Conservation (phyloP, 2,888 invertebrate species). For the Coelopa pilipes region DNA sequence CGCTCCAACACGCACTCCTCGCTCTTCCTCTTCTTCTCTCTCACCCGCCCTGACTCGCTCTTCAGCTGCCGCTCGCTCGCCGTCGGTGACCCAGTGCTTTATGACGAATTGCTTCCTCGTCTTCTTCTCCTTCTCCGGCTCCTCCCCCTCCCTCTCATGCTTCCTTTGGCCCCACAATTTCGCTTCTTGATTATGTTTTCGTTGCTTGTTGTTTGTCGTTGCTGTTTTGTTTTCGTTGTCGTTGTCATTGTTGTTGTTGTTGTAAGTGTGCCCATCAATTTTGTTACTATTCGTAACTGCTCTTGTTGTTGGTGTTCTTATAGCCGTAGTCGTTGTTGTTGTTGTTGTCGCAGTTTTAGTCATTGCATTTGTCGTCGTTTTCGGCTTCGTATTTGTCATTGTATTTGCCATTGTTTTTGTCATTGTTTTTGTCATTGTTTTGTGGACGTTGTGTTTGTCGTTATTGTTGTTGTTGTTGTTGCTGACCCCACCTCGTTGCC, state of each 20-base stretch:
- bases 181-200: neutral
- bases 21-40: neutral
- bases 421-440: too few species aligned
- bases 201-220: neutral
- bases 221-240: neutral
- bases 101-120: constrained; percentile 1
- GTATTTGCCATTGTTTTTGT: too few species aligned
- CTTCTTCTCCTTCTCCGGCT: neutral
- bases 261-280: too few species aligned
- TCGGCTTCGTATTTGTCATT: too few species aligned
- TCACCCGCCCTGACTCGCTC: neutral
- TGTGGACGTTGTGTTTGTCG: too few species aligned
- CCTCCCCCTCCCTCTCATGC: neutral
- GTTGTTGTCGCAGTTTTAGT: too few species aligned
- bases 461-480: neutral
- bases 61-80: neutral
- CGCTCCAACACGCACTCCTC: too few species aligned
- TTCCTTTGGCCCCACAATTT: neutral
- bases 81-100: neutral
- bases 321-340: too few species aligned
- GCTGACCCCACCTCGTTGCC: neutral
- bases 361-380: too few species aligned
- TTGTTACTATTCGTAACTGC: too few species aligned
- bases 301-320: too few species aligned
- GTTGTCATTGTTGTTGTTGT: too few species aligned